These are phyloP conservation scores for Phasia obesa DNA, from an alignment of 2,888 invertebrate species.

Conservation along the genomic window DNA sequence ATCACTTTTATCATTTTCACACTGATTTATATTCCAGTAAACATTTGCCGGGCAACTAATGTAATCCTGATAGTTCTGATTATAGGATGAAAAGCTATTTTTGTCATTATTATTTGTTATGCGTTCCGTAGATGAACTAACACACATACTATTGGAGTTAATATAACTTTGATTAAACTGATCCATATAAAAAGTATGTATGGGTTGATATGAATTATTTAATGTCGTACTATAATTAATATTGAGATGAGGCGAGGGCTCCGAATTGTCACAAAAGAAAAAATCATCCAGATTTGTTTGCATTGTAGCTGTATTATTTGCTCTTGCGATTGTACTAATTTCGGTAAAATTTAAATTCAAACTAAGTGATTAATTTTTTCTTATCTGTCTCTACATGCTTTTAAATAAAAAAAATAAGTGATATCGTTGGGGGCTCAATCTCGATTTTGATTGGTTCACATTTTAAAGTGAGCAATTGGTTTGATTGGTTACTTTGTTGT, in stretches of 20 bases:
- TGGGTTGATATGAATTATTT: conserved; percentile 42
- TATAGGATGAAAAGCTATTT: conserved; percentile 10
- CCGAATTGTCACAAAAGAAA: conserved; percentile 51
- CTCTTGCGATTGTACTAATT: conserved; percentile 44
- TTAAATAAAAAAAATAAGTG: conserved; percentile 21
- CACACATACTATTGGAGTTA: conserved; percentile 46
- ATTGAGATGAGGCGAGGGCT: conserved; percentile 26
- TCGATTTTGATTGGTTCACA: conserved; percentile 30
- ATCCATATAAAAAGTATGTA: conserved; percentile 56
- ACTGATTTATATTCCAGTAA: conserved; percentile 50
- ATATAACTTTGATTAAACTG: conserved; percentile 61
- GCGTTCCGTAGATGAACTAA: conserved; percentile 51
- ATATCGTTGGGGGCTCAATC: background rate
- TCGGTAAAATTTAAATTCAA: conserved; percentile 54
- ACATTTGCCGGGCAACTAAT: conserved; percentile 27
- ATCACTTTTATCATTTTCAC: conserved; percentile 20
- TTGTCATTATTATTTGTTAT: conserved; percentile 15
- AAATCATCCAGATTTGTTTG: conserved; percentile 62
- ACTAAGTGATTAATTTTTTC: conserved; percentile 50
- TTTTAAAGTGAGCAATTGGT: conserved; percentile 7
- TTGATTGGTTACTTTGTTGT: conserved; percentile 54
- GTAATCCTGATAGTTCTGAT: conserved; percentile 42
- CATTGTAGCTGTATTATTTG: conserved; percentile 54
- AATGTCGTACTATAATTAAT: background rate
- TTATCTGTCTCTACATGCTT: conserved; percentile 6